These are phyloP conservation scores for Nycticorax nycticorax DNA, from an alignment of 2,113 vertebrate species.

Conservation along the genomic window DNA sequence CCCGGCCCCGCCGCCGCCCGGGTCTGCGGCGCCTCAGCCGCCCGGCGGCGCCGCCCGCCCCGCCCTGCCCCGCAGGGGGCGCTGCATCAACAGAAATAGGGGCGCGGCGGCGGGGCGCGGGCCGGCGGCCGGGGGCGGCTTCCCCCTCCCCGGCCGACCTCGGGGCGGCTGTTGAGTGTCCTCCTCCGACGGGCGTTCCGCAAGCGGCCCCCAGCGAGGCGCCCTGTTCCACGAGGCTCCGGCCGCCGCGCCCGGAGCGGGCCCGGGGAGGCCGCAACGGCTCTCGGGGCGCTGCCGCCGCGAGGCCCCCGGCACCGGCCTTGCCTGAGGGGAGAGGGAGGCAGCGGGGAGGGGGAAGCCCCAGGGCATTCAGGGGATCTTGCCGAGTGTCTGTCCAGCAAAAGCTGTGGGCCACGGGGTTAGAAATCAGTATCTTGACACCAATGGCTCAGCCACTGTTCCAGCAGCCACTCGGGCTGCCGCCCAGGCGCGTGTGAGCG, in stretches of 20 bases:
- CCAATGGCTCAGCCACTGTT: accelerated
- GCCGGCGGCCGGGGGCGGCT: too few relatives aligned
- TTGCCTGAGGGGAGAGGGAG: accelerated
- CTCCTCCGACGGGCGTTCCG: not conserved
- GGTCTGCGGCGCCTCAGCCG: not conserved
- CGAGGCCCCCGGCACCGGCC: not conserved
- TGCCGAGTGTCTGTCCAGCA: not conserved
- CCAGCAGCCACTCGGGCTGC: accelerated
- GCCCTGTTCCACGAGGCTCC: accelerated
- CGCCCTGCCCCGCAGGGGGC: conserved; percentile 33
- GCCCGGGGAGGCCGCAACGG: not conserved
- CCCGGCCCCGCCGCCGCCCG: not conserved
- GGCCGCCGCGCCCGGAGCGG: too few relatives aligned
- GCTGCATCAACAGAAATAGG: conserved; percentile 16
- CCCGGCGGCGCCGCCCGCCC: not conserved
- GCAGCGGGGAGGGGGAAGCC: too few relatives aligned
- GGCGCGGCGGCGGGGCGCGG: not conserved
- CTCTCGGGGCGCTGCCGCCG: too few relatives aligned
- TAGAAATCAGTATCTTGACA: not conserved
- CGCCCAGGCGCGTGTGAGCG: accelerated
- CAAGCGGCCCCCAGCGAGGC: not conserved
- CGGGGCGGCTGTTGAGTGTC: too few relatives aligned
- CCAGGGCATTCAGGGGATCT: accelerated
- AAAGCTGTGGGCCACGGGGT: not conserved
- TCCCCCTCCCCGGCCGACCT: too few relatives aligned